Evolutionary conservation across 2,797 vertebrate species (phyloP), one percentile per base, ranked within the genome.

Genomic region (Basileuterus tristriatus): DNA sequence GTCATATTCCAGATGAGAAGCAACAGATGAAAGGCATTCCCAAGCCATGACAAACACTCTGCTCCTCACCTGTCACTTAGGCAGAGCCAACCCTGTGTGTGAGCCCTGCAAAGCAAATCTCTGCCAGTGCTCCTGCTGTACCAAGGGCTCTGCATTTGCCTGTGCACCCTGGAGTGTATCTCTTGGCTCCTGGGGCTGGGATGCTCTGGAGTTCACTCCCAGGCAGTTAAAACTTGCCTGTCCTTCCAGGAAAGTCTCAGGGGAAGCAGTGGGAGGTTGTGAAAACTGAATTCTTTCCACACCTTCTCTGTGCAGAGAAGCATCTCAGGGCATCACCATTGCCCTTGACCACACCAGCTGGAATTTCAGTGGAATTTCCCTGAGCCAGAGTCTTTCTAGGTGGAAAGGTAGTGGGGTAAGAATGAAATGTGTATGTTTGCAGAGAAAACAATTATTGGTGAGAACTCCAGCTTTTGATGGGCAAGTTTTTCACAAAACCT

Each of bases 1-100:
- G 47, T 64, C 4, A 47, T 53, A 91, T 94, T 68, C 88, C 82
- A 71, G 37, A 80, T 65, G 77, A 84, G 36, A 68, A 65, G 30
- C 59, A 8, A 62, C 49, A 50, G 49, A 50, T 55, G 82, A 65
- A 84, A 76, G 59, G 27, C 62, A 41, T 79, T 89, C 58, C 83
- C 52, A 69, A 65, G 47, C 50, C 46, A 23, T 60, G 69, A 32
- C 16, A 55, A 74, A 41, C 1, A 1, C 55, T 64, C 36, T 79
- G 18, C 37, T 84, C 15, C 23, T 80, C 75, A 72, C 34, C 47
- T 82, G 0, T 29, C 41, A 8, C 8, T 19, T n/a, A 30, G 5
- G 22, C 34, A 82, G 43, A 84, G 74, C 36, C 75, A 84, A 9
- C 11, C 22, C 14, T 0, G 0, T 5, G 16, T 24, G 15, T 43